Evolutionary conservation across 2,797 vertebrate species (phyloP), one percentile per base, ranked within the genome.

Genomic region (Emydoidea blandingii): DNA sequence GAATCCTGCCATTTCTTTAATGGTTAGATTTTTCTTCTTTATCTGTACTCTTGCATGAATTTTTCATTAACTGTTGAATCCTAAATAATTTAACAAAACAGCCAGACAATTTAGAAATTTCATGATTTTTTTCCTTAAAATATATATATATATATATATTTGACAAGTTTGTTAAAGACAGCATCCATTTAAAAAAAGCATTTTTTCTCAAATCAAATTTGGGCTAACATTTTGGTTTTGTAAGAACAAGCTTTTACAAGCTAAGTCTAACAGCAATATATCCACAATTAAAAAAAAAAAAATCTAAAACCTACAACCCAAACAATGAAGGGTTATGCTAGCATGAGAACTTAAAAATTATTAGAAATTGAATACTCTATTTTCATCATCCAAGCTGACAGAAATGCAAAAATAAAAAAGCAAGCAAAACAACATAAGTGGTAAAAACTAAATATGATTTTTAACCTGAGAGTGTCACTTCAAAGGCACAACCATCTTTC

Each of bases 1-100:
- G 96, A 99, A 99, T 21, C 99, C 99, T 1, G 99, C 99, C 99
- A 99, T 99, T 31, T 88, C 94, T 84, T 83, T 84, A 23, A 31
- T 2, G 59, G 49, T 80, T 68, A 81, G 68, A 3, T 14, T 8
- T 72, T 12, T 16, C 44, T 34, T 21, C 85, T 94, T 41, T 50
- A 34, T 47, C 41, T 59, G 86, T 19, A 29, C 57, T 53, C 76
- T 41, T 5, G 80, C 94, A 41, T 90, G 8, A 88, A 87, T 50
- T 88, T 87, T 89, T 98, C 98, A 98, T 98, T 84, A 86, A 97
- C 90, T 41, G 56, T 15, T 8, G 11, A 5, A 3, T 49, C 85
- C 97, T 78, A 54, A 19, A 85, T 16, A 92, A 94, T 95, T 96
- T 89, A 41, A 41, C n/a, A 96, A 94, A 57, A 90, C 5, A 87